Percentiles rank a stretch among this genome's conserved stretches.
Evolutionary conservation across 2,113 vertebrate species (phyloP).

Genomic region (Nestor notabilis): DNA sequence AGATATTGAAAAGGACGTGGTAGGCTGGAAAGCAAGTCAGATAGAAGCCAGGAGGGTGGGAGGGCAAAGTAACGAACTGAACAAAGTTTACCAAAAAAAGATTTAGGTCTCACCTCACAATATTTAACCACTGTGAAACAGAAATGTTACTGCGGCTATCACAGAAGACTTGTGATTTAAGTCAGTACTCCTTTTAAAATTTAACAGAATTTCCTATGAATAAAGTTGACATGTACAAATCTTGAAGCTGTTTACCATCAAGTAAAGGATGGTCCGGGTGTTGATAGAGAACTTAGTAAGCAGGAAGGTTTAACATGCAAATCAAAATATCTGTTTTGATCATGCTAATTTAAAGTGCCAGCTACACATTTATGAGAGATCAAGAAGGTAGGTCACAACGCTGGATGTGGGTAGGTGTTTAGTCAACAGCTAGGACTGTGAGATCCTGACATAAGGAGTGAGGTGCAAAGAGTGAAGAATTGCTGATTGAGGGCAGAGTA

Average conservation of each 20-base stretch:
- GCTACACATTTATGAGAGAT: not conserved
- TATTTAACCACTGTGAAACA: conserved; percentile 12
- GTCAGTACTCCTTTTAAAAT: not conserved
- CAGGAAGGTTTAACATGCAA: not conserved
- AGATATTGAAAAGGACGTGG: not conserved
- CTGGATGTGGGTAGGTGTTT: conserved; percentile 40
- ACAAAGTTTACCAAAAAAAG: conserved; percentile 15
- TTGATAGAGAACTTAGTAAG: not conserved
- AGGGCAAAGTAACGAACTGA: conserved; percentile 1
- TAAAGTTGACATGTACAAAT: not conserved
- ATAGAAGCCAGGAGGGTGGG: not conserved
- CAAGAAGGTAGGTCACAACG: conserved; percentile 41
- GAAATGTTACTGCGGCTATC: not conserved
- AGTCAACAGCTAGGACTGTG: conserved; percentile 18
- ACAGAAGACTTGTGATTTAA: conserved; percentile 13
- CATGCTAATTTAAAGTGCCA: conserved; percentile 1
- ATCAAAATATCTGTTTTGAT: not conserved
- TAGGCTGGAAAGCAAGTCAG: not conserved
- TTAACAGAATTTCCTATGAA: not conserved
- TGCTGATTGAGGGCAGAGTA: not conserved
- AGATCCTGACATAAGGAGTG: not conserved
- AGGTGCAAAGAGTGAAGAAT: not conserved
- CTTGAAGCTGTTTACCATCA: not conserved
- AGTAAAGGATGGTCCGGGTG: not conserved
- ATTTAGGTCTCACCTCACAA: not conserved